Evolutionary conservation across 2,888 invertebrate genomes (phyloP), one percentile per base, ranked within the genome.

Genomic region (Alviniconcha strummeri): DNA sequence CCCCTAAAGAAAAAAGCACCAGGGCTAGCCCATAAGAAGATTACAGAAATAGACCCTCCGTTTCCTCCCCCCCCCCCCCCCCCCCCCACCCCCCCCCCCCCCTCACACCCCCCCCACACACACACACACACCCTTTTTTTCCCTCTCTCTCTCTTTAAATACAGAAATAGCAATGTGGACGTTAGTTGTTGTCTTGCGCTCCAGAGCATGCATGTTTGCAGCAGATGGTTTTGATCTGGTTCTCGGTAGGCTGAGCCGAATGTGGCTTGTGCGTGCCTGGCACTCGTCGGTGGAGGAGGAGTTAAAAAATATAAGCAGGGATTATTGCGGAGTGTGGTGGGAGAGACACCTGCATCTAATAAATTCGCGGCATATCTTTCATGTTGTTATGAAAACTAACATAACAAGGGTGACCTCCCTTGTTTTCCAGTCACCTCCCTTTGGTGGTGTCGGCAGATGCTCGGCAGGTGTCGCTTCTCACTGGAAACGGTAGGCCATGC

Each of bases 341-440:
- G 57, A 17, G 19, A 9, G 15, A 52, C 79, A 67, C 67, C 79
- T 67, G 79, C 79, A 67, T 6, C 64, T 67, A 5, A 67, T 67
- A 67, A 67, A 67, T 79, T 67, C 79, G 7, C 52, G 67, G 67
- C 79, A 19, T 54, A 79, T 15, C 79, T 67, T 54, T 67, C 64
- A 54, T 11, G 67, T 67, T 79, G 79, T 79, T 79, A 57, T 79
- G 79, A 79, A 79, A 79, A 79, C 52, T 9, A 67, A 54, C 79
- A 52, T 67, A 79, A 67, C 79, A 67, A 52, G 67, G 60, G 79
- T 79, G 79, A 79, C 79, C 57, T 67, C 79, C 79, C 79, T 54
- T 79, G 79, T 79, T 79, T 67, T 79, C 57, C 67, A 19, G 52
- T 79, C 15, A 52, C 64, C 79, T 54, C 79, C 79, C 64, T 71